Evolutionary conservation across 2,888 invertebrate species (phyloP).

Genomic region (Dilophus febrilis): DNA sequence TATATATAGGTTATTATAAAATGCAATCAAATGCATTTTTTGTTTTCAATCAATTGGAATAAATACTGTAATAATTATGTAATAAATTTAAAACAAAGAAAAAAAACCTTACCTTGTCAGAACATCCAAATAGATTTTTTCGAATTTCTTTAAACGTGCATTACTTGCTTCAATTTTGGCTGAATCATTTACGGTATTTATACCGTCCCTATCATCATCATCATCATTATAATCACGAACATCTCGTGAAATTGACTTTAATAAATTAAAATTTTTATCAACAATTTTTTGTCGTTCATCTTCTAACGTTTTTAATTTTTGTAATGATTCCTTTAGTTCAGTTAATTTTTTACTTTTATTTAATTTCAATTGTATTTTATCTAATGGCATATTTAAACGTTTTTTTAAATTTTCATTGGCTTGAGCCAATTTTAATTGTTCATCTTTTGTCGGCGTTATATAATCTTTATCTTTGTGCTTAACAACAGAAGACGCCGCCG

Average conservation of each 20-base stretch:
- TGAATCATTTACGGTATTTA: too few relatives aligned
- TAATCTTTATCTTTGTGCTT: constrained; percentile 17
- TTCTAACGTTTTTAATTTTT: constrained; percentile 45
- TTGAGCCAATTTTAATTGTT: constrained; percentile 12
- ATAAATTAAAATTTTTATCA: too few relatives aligned
- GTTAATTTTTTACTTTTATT: constrained; percentile 48
- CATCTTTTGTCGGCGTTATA: constrained; percentile 17
- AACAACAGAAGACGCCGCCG: too few relatives aligned
- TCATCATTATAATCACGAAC: too few relatives aligned
- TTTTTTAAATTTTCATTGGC: constrained; percentile 31
- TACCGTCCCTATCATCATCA: too few relatives aligned
- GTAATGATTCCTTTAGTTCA: constrained; percentile 50
- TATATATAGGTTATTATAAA: too few relatives aligned
- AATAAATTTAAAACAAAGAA: too few relatives aligned
- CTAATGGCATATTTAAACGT: constrained; percentile 44
- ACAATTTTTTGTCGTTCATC: constrained; percentile 40
- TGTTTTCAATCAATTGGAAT: too few relatives aligned
- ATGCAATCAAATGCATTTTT: too few relatives aligned
- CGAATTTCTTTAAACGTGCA: constrained; percentile 40
- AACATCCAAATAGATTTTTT: constrained; percentile 59
- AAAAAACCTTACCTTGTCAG: constrained; percentile 62
- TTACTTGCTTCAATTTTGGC: constrained; percentile 21
- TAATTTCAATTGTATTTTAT: constrained; percentile 50
- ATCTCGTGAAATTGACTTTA: too few relatives aligned
- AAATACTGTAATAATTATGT: too few relatives aligned